These are phyloP conservation scores for Drosophila multiciliata DNA, from an alignment of 2,888 invertebrate genomes.

Conservation along the genomic window DNA sequence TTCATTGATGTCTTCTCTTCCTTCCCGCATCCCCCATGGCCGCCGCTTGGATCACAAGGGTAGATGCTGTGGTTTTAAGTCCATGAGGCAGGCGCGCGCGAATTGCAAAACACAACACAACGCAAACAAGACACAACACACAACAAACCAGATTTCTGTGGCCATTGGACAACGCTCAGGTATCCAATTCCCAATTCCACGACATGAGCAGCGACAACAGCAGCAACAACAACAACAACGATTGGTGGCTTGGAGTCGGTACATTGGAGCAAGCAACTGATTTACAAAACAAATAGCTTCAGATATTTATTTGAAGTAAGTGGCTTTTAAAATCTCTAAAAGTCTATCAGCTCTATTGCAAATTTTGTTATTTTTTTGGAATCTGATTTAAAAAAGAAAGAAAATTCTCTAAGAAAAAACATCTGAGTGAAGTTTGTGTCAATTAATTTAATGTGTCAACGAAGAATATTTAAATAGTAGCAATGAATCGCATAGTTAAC, in stretches of 20 bases:
- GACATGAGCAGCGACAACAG: slow-evolving; percentile 63
- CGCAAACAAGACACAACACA: slow-evolving; percentile 11
- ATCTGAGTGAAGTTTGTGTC: too few species aligned
- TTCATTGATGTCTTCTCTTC: slow-evolving; percentile 35
- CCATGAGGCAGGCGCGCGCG: slow-evolving; percentile 55
- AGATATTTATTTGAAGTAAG: neutral
- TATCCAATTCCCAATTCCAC: slow-evolving; percentile 69
- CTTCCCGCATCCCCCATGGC: neutral
- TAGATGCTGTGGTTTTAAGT: slow-evolving; percentile 13
- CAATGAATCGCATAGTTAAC: too few species aligned
- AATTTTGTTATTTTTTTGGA: too few species aligned
- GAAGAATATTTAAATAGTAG: neutral
- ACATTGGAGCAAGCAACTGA: slow-evolving; percentile 4
- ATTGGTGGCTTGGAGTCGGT: slow-evolving; percentile 25
- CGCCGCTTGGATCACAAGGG: neutral
- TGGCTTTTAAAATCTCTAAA: neutral
- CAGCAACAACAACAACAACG: slow-evolving; percentile 42
- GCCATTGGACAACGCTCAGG: slow-evolving; percentile 74
- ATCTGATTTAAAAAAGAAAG: neutral
- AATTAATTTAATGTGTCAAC: neutral
- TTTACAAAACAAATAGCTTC: neutral
- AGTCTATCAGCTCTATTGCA: neutral
- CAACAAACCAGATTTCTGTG: slow-evolving; percentile 47
- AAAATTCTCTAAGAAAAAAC: neutral
- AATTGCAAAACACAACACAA: slow-evolving; percentile 35